A percentile compares a stretch with the other conserved stretches of the same genome.
Conservation (phyloP, 2,113 vertebrate species). For the Butorides virescens region DNA sequence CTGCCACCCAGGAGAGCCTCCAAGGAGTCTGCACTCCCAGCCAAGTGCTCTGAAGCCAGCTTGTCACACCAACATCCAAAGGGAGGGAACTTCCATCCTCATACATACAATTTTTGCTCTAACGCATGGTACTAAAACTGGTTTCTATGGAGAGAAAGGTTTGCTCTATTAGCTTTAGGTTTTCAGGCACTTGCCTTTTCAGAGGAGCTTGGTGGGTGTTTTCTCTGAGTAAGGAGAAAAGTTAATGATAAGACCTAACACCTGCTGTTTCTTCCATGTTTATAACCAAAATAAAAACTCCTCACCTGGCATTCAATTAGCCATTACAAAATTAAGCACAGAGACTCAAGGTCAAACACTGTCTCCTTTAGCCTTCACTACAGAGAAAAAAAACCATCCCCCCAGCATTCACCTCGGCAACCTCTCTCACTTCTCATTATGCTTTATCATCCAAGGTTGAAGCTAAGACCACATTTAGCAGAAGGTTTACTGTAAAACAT, state of each 20-base stretch:
- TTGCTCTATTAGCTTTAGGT: background rate
- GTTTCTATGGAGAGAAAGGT: background rate
- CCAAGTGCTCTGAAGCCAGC: rapidly evolving
- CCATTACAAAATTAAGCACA: background rate
- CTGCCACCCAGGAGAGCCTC: background rate
- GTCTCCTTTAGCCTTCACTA: background rate
- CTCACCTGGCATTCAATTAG: background rate
- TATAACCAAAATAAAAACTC: background rate
- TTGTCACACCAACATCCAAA: background rate
- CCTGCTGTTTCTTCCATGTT: background rate
- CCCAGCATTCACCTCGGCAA: background rate
- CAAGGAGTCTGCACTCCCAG: background rate
- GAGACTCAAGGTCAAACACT: background rate
- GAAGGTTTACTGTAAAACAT: background rate
- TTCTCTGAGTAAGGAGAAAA: background rate
- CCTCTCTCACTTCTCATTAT: background rate
- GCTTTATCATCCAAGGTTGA: background rate
- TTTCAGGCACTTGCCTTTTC: background rate
- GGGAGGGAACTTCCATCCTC: background rate
- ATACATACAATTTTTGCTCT: background rate
- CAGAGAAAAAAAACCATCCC: background rate
- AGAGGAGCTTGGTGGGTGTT: background rate
- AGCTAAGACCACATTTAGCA: rapidly evolving
- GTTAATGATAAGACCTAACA: background rate
- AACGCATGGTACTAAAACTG: background rate